These are phyloP conservation scores for Gymnogyps californianus DNA, from an alignment of 2,113 vertebrate genomes.

Conservation along the genomic window DNA sequence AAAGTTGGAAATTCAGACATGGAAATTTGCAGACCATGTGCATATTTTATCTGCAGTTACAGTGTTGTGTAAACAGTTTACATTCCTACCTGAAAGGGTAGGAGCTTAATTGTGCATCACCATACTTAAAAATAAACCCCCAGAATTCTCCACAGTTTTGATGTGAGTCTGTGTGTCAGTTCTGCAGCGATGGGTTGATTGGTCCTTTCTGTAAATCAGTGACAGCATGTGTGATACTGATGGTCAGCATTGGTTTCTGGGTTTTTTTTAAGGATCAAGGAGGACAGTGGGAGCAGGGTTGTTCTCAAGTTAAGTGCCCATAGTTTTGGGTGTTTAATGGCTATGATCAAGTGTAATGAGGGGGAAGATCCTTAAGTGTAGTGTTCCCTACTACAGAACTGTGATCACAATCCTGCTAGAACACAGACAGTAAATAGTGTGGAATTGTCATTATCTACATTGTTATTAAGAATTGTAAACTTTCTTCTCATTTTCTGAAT, in stretches of 20 bases:
- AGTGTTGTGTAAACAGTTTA: background rate
- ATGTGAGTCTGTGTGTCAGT: background rate
- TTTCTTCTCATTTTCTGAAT: conserved; percentile 15
- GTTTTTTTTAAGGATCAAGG: background rate
- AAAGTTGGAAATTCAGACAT: background rate
- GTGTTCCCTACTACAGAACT: background rate
- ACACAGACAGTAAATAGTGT: background rate
- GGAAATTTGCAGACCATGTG: background rate
- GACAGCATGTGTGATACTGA: background rate
- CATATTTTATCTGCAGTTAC: background rate
- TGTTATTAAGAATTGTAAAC: background rate
- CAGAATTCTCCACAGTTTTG: background rate
- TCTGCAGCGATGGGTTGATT: background rate
- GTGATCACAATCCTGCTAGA: background rate
- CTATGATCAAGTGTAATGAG: background rate
- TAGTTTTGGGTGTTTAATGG: background rate
- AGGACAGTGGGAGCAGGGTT: too few relatives aligned
- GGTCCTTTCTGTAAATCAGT: background rate
- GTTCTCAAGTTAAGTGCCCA: background rate
- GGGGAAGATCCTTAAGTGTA: background rate
- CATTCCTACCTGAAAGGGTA: background rate
- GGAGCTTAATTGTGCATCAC: background rate
- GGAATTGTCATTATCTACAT: background rate
- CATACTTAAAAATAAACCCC: background rate
- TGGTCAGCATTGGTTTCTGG: background rate